Percentiles rank a stretch among this genome's conserved stretches.
phyloP scores from a whole-genome alignment of 1,140 invertebrate genomes.

The Physella acuta region DNA sequence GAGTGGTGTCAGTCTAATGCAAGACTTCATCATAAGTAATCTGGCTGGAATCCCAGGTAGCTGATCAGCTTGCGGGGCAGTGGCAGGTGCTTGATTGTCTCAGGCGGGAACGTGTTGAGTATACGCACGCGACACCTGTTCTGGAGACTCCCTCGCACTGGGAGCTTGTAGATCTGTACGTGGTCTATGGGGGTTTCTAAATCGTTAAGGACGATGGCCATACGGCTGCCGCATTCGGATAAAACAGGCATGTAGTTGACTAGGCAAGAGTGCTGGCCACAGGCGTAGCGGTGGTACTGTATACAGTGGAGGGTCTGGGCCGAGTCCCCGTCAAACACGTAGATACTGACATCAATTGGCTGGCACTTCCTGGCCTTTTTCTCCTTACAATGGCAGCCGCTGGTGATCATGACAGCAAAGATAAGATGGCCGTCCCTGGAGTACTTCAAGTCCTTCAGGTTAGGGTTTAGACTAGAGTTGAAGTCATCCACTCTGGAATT shows the following conservation, averaged over 20 bases:
- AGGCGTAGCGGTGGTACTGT: constrained; percentile 56
- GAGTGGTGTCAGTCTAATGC: neutral
- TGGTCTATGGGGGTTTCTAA: constrained; percentile 48
- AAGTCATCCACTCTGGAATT: constrained; percentile 52
- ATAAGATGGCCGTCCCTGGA: constrained; percentile 55
- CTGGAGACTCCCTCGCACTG: constrained; percentile 49
- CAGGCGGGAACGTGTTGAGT: constrained; percentile 47
- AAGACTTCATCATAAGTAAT: constrained; percentile 37
- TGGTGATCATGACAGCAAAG: constrained; percentile 53
- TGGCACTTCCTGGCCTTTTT: constrained; percentile 47
- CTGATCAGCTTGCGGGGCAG: constrained; percentile 52
- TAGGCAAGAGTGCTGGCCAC: constrained; percentile 54
- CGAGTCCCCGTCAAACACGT: constrained; percentile 55
- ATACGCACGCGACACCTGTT: constrained; percentile 54
- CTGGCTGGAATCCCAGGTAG: constrained; percentile 56
- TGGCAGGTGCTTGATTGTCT: constrained; percentile 47
- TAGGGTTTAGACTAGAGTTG: constrained; percentile 44
- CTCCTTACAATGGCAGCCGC: constrained; percentile 54
- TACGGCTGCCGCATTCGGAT: constrained; percentile 55
- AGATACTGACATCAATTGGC: constrained; percentile 53
- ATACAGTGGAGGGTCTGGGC: constrained; percentile 56
- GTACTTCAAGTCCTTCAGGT: constrained; percentile 53
- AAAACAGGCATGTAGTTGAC: constrained; percentile 57
- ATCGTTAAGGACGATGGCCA: constrained; percentile 58
- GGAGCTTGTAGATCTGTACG: constrained; percentile 58